Conservation (phyloP, 37 sponge, comb jelly and placozoan genomes). For the Amphimedon queenslandica region DNA sequence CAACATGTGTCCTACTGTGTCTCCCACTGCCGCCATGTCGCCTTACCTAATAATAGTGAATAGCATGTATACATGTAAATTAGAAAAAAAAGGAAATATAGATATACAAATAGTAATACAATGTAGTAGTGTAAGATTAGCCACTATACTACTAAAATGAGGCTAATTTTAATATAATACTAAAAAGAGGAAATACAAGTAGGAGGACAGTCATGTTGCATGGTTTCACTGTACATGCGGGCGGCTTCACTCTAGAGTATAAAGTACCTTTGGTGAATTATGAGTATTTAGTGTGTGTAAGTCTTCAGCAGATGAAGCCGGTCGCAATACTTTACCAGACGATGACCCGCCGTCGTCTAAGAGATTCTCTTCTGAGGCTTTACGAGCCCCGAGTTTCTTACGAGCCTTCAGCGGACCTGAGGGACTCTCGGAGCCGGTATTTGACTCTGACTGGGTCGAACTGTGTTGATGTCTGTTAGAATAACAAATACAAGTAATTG, state of each 20-base stretch:
- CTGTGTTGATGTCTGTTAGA: background rate
- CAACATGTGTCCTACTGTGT: slow-evolving; percentile 10
- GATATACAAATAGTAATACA: too few relatives aligned
- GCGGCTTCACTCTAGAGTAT: too few relatives aligned
- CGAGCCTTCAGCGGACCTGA: slow-evolving; percentile 44
- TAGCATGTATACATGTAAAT: background rate
- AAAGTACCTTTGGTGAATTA: background rate
- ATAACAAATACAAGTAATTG: background rate
- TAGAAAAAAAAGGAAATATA: too few relatives aligned
- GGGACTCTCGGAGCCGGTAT: background rate
- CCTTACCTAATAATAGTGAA: background rate
- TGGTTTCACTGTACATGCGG: too few relatives aligned
- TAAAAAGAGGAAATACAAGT: too few relatives aligned
- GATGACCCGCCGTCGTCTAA: slow-evolving; percentile 2
- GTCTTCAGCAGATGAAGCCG: slow-evolving; percentile 47
- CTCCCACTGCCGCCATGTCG: background rate
- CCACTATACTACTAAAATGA: too few relatives aligned
- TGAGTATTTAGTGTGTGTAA: slow-evolving; percentile 16
- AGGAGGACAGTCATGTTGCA: too few relatives aligned
- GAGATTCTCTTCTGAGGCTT: slow-evolving; percentile 29
- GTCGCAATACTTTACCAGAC: slow-evolving; percentile 5
- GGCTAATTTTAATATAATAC: too few relatives aligned
- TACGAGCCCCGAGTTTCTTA: slow-evolving; percentile 14
- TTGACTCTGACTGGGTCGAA: background rate
- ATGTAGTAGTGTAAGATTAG: too few relatives aligned